These are phyloP conservation scores for Solenodon paradoxus DNA, from an alignment of 2,113 vertebrate species.

Conservation along the genomic window DNA sequence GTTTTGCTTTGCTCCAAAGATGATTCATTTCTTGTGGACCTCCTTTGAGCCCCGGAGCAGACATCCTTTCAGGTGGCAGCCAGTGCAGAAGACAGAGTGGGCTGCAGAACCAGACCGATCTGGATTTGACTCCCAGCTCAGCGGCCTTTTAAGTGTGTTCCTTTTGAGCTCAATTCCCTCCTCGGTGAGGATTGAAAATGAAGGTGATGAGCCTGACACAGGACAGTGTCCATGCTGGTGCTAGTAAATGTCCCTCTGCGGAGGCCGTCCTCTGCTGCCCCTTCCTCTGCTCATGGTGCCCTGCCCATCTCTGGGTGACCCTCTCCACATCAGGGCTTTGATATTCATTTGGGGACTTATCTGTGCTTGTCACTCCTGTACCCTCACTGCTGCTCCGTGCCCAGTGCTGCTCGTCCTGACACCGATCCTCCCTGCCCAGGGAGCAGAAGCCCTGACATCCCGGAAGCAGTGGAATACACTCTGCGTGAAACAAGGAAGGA, in stretches of 20 bases:
- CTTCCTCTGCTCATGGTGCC: neutral
- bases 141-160: neutral
- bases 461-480: neutral
- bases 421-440: neutral
- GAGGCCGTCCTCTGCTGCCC: accelerated
- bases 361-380: neutral
- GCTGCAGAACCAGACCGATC: neutral
- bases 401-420: neutral
- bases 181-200: neutral
- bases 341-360: neutral
- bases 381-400: neutral
- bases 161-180: neutral
- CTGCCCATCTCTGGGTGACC: too few species aligned
- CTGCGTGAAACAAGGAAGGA: neutral
- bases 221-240: accelerated
- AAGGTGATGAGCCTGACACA: neutral
- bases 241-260: accelerated
- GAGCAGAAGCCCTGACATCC: neutral
- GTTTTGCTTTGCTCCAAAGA: slow-evolving; percentile 41
- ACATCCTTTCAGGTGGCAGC: neutral
- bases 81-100: neutral
- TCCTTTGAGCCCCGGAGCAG: neutral
- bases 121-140: slow-evolving; percentile 21
- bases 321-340: accelerated
- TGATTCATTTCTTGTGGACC: slow-evolving; percentile 15